Base-by-base conservation (phyloP, 2,888 invertebrate genomes). In the Anarsia innoxiella region DNA sequence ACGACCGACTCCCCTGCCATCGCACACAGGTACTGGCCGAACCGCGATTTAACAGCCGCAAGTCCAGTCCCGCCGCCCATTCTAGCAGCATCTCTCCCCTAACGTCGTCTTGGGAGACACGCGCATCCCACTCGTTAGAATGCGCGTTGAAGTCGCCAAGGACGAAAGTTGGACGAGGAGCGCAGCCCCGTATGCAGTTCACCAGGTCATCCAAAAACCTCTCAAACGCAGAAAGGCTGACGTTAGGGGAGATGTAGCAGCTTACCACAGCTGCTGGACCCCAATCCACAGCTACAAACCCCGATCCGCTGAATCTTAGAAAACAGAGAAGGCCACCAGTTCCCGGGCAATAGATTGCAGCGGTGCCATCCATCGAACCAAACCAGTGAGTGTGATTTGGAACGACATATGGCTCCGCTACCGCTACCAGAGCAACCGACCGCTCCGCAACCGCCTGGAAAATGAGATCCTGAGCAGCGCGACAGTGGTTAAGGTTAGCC, bases 11-110 rank as follows among this genome's bases (percentile, higher is more conserved):
- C n/a, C n/a, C n/a, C n/a, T n/a, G n/a, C n/a, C n/a, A n/a, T n/a
- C n/a, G n/a, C n/a, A n/a, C n/a, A n/a, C n/a, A n/a, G n/a, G n/a
- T n/a, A n/a, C n/a, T n/a, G n/a, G n/a, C n/a, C n/a, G n/a, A n/a
- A n/a, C n/a, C n/a, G n/a, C 2, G 11, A 12, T 12, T 19, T 19
- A 19, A 19, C 6, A 19, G 6, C 3, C 19, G 19, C 19, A 19
- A 6, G 19, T 19, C 19, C 6, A 19, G 19, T 6, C 19, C 19
- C 4, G 3, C 29, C 8, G 29, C 12, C 29, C 29, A 29, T 9
- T 29, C 36, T 0, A 2, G 4, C 10, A 44, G 1, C 1, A 25
- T 37, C 5, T 40, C 41, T 0, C 49, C 49, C 16, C 45, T 39
- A 1, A 25, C 2, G 25, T 47, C 43, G 19, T 19, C 19, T 6